A percentile compares a stretch with the other conserved stretches of the same genome.
Evolutionary conservation across 1,140 invertebrate species (phyloP).

Genomic region (Delia radicum): DNA sequence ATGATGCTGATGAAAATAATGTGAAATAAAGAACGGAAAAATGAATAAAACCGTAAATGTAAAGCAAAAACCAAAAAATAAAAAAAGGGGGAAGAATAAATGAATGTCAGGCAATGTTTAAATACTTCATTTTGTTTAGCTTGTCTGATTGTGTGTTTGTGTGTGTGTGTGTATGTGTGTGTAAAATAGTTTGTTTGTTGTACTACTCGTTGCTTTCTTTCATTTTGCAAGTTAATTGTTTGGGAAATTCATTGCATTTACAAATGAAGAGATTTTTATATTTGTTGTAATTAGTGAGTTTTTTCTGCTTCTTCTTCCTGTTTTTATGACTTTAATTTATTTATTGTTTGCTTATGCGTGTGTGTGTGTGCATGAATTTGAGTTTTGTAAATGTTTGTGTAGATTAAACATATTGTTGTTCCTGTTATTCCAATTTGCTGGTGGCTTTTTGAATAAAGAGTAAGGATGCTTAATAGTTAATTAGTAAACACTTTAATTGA

Average conservation of each 20-base stretch:
- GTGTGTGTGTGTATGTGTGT: no score
- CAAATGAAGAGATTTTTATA: slow-evolving; percentile 17
- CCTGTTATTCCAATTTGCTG: neutral
- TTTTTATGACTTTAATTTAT: slow-evolving; percentile 4
- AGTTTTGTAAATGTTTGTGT: neutral
- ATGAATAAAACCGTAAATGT: neutral
- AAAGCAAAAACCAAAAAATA: neutral
- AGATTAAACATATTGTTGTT: neutral
- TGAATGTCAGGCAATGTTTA: neutral
- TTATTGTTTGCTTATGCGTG: neutral
- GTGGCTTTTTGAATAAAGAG: neutral
- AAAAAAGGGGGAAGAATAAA: neutral
- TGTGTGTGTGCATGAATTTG: neutral
- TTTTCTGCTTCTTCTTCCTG: neutral
- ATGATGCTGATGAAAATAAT: no score
- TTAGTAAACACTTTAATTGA: slow-evolving; percentile 20
- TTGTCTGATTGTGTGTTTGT: neutral
- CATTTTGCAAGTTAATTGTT: slow-evolving; percentile 17
- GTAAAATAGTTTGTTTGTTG: no score
- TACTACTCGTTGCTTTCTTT: neutral
- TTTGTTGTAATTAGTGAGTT: no score
- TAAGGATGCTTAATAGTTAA: slow-evolving; percentile 8
- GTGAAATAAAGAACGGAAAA: neutral
- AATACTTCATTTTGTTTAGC: neutral
- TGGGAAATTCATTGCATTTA: slow-evolving; percentile 22